phyloP scores from a whole-genome alignment of 2,888 invertebrate species.

The Hirtodrosophila duncani region DNA sequence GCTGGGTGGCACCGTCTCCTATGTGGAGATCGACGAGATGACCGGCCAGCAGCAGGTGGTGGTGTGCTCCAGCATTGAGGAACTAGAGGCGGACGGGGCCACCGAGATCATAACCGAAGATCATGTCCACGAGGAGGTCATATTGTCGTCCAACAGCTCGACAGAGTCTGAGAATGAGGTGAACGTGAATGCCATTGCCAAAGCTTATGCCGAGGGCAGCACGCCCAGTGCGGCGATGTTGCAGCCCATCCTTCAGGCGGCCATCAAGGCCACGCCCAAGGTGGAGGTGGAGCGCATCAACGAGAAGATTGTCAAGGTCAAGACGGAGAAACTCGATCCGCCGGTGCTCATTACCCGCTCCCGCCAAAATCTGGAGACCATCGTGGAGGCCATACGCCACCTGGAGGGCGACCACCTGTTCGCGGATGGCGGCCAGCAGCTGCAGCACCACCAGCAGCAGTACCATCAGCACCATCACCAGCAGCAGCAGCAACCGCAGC shows the following conservation, averaged over 20 bases:
- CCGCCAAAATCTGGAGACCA: conserved; percentile 97
- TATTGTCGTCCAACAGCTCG: conserved; percentile 73
- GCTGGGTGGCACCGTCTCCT: conserved; percentile 69
- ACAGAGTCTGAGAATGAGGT: conserved; percentile 76
- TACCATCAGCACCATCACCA: conserved; percentile 61
- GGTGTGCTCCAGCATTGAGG: conserved; percentile 80
- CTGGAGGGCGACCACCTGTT: conserved; percentile 97
- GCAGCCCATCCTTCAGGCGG: conserved; percentile 89
- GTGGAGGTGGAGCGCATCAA: conserved; percentile 86
- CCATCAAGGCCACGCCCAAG: conserved; percentile 92
- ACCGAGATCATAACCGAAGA: conserved; percentile 77
- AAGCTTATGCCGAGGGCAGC: conserved; percentile 75
- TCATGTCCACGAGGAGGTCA: conserved; percentile 78
- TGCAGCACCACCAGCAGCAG: conserved; percentile 61
- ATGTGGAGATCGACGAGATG: conserved; percentile 78
- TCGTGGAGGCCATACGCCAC: conserved; percentile 98
- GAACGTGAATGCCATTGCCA: conserved; percentile 74
- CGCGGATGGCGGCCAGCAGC: conserved; percentile 82
- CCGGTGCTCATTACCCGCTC: conserved; percentile 81
- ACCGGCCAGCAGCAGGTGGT: conserved; percentile 83
- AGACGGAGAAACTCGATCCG: conserved; percentile 74
- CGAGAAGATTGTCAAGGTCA: conserved; percentile 78
- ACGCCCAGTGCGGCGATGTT: conserved; percentile 70
- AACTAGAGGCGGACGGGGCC: conserved; percentile 73
- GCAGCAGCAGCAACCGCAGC: conserved; percentile 51